These are phyloP conservation scores for Saguinus imperator DNA, from an alignment of 2,113 vertebrate species.

Conservation along the genomic window DNA sequence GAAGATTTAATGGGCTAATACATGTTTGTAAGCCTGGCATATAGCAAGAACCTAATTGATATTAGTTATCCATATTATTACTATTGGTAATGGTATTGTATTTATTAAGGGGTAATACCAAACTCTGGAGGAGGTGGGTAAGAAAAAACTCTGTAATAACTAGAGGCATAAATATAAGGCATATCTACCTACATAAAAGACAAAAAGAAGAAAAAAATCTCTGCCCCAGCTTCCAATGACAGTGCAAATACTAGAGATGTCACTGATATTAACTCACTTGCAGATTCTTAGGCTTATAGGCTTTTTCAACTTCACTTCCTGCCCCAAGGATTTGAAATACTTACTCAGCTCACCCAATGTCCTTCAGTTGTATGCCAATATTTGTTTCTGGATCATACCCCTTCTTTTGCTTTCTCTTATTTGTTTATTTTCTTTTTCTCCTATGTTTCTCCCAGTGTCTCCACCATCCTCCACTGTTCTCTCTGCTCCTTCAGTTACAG, in stretches of 20 bases:
- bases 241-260: background rate
- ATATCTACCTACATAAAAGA: too few relatives aligned
- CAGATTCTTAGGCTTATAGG: background rate
- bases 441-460: background rate
- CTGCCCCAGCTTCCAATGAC: background rate
- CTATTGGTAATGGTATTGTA: background rate
- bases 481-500: background rate
- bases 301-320: background rate
- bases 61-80: background rate
- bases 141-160: background rate
- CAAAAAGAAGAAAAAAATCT: background rate
- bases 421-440: background rate
- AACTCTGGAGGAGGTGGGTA: too few relatives aligned
- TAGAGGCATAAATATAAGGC: accelerated
- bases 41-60: background rate
- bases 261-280: background rate
- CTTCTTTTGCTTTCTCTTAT: background rate
- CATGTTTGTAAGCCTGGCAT: background rate
- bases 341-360: background rate
- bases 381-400: background rate
- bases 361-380: background rate
- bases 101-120: background rate
- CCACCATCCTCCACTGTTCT: background rate
- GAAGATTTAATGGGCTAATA: background rate
- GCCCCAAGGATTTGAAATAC: background rate